These are phyloP conservation scores for Heliconius aoede DNA, from an alignment of 2,888 invertebrate genomes.

Conservation along the genomic window DNA sequence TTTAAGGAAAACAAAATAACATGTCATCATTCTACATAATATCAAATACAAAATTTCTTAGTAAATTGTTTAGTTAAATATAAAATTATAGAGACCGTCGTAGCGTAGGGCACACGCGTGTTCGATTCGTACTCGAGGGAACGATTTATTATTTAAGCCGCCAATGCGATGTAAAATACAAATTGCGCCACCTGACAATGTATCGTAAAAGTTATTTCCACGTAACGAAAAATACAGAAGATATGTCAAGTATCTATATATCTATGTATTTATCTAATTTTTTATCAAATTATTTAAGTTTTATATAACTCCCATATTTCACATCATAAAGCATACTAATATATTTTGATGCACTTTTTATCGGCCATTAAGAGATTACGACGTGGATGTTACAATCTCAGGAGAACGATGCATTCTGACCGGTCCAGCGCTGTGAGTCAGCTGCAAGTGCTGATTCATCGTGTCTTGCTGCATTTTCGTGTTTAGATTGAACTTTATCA, in stretches of 20 bases:
- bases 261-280: no score
- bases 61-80: no score
- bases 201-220: no score
- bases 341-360: constrained; percentile 26
- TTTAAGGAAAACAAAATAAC: no score
- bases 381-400: constrained; percentile 44
- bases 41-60: no score
- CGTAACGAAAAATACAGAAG: no score
- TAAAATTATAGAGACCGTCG: not conserved
- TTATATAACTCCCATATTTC: not conserved
- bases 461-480: constrained; percentile 48
- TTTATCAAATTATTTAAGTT: not conserved
- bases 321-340: not conserved
- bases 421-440: constrained; percentile 55
- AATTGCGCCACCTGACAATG: no score
- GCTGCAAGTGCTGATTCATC: constrained; percentile 57
- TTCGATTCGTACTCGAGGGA: no score
- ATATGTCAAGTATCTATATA: not conserved
- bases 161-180: no score
- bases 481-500: constrained; percentile 33
- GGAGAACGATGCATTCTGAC: constrained; percentile 52
- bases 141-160: no score
- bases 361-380: constrained; percentile 30
- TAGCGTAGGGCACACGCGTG: no score
- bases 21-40: no score